Evolutionary conservation across 30 jellyfish, hydroid and myxozoan genomes (phyloP).

Genomic region (Euphysa ruthae): DNA sequence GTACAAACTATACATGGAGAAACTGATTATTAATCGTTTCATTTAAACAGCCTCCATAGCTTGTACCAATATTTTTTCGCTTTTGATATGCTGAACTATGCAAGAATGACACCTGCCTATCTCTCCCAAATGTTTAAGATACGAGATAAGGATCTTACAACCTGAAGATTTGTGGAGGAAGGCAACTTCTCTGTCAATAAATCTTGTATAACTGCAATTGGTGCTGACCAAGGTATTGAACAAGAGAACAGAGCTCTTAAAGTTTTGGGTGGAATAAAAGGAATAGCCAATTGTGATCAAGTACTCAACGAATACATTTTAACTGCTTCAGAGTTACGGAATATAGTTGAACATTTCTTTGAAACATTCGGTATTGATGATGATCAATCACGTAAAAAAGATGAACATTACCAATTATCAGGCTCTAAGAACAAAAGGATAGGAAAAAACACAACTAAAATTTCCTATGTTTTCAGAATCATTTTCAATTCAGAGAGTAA

Average conservation of each 20-base stretch:
- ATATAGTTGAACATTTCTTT: background rate
- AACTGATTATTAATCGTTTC: too few species aligned
- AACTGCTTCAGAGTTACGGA: background rate
- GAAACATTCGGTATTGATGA: background rate
- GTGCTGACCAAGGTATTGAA: slow-evolving; percentile 25
- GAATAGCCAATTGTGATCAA: background rate
- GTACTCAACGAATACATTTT: background rate
- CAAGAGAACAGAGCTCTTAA: slow-evolving; percentile 22
- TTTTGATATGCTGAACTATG: background rate
- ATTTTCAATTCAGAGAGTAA: too few species aligned
- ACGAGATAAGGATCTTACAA: background rate
- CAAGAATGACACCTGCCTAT: slow-evolving; percentile 2
- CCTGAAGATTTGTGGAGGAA: background rate
- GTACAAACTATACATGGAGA: too few species aligned
- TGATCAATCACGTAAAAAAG: too few species aligned
- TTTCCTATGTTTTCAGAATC: too few species aligned
- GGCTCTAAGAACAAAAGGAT: too few species aligned
- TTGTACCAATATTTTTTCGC: background rate
- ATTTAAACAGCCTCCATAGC: background rate
- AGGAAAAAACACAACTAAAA: too few species aligned
- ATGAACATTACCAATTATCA: too few species aligned
- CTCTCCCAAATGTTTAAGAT: slow-evolving; percentile 8
- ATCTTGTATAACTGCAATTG: slow-evolving; percentile 10
- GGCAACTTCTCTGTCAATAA: slow-evolving; percentile 24
- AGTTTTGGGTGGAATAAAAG: slow-evolving; percentile 14